Base-by-base conservation (phyloP, 2,888 invertebrate genomes). In the Zele albiditarsus region DNA sequence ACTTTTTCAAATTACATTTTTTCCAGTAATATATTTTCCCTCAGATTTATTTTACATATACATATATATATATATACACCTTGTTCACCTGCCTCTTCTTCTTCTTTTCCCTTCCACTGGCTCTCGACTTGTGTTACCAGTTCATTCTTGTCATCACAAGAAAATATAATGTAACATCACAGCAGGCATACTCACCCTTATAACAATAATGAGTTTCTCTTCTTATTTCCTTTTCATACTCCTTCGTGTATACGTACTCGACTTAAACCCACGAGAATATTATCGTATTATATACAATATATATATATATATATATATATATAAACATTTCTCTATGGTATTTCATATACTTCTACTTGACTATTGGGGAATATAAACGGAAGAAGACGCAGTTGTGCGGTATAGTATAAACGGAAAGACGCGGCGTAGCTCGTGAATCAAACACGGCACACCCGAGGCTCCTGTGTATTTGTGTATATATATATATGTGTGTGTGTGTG, bases 341-440 rank as follows among this genome's bases (percentile, higher is more conserved):
- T 28, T 25, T 66, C 20, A 69, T 27, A 33, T 60, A 53, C 23
- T 25, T 60, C 27, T 42, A 38, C 70, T 70, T 70, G 20, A 38
- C 12, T 33, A 20, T n/a, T 60, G 58, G 63, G 49, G 58, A 65
- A 58, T 70, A 74, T 70, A 65, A 74, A 28, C 70, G 63, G 63
- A 68, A 62, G 73, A 60, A 53, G 53, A 53, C 20, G 23, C 53
- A 10, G 53, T 53, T 46, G 46, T 53, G 53, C n/a, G 20, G 53
- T 53, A 53, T 20, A 53, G 23, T 23, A 53, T 53, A 58, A 71
- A 67, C 65, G 53, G 58, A 58, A 65, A 70, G 69, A 70, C 49
- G 71, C 49, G 71, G 57, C 58, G 1, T n/a, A 23, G 69, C 62
- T 71, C 71, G 71, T 71, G 71, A 71, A 71, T 71, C 71, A 71